phyloP scores from a whole-genome alignment of 2,797 vertebrate genomes.

The Artibeus jamaicensis region DNA sequence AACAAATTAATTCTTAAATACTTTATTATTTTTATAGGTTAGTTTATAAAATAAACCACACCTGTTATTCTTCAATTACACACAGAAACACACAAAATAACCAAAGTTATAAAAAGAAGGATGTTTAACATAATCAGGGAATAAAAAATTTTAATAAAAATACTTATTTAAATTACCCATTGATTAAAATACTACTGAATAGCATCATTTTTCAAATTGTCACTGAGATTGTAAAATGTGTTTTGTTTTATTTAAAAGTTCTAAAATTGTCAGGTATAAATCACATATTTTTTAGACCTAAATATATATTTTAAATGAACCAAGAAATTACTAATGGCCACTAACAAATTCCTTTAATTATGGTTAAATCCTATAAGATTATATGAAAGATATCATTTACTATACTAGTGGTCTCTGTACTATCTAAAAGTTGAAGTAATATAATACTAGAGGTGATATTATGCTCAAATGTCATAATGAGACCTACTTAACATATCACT shows the following conservation, averaged over 20 bases:
- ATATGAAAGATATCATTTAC: slow-evolving; percentile 9
- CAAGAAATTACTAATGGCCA: slow-evolving; percentile 26
- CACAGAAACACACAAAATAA: not conserved
- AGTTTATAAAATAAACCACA: slow-evolving; percentile 17
- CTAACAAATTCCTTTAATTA: slow-evolving; percentile 4
- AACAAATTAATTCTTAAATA: not conserved
- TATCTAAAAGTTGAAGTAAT: not conserved
- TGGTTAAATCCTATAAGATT: slow-evolving; percentile 8
- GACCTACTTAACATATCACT: not conserved
- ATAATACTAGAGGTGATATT: not conserved
- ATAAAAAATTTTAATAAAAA: not conserved
- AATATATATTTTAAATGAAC: slow-evolving; percentile 35
- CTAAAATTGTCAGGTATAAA: not conserved
- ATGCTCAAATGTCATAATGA: not conserved
- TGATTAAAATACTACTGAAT: slow-evolving; percentile 21
- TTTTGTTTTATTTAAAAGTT: slow-evolving; percentile 25
- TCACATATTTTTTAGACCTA: not conserved
- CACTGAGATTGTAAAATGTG: slow-evolving; percentile 14
- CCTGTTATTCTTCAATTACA: slow-evolving; percentile 32
- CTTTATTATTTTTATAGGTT: not conserved
- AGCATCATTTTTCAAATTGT: not conserved
- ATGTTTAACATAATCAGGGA: slow-evolving; percentile 3
- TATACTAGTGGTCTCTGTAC: not conserved
- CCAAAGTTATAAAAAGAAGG: slow-evolving; percentile 16
- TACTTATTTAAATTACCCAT: slow-evolving; percentile 6